Percentiles rank a stretch among this genome's conserved stretches.
Conservation (phyloP, 2,113 vertebrate genomes). For the Peromyscus polionotus region DNA sequence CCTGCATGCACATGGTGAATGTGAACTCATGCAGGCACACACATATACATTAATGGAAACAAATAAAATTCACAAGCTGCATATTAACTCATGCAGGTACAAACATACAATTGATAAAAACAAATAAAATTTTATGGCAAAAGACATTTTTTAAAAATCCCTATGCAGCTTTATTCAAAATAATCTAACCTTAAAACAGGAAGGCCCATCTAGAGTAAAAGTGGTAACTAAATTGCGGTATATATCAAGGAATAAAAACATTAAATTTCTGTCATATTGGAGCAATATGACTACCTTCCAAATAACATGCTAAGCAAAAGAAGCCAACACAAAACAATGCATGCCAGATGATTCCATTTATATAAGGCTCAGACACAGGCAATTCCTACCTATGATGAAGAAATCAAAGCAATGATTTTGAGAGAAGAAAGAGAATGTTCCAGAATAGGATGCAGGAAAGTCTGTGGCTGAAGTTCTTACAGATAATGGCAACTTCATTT, state of each 20-base stretch:
- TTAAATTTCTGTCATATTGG: neutral
- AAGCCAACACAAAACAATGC: neutral
- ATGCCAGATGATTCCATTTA: neutral
- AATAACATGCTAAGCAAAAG: neutral
- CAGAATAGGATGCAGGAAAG: neutral
- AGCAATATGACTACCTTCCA: neutral
- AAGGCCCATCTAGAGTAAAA: neutral
- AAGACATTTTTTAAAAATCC: neutral
- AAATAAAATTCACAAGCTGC: neutral
- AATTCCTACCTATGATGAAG: neutral
- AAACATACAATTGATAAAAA: neutral
- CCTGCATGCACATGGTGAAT: neutral
- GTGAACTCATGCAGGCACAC: too few species aligned
- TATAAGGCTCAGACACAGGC: neutral
- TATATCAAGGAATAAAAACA: neutral
- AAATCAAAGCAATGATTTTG: neutral
- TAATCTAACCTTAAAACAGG: neutral
- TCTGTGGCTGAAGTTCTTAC: neutral
- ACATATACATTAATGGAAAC: too few species aligned
- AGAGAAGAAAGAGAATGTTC: neutral
- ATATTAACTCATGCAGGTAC: neutral
- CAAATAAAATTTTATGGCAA: neutral
- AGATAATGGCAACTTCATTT: neutral
- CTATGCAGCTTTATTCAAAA: neutral
- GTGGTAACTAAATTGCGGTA: neutral